Evolutionary conservation across 1,140 invertebrate species (phyloP).

Genomic region (Melitaea cinxia): DNA sequence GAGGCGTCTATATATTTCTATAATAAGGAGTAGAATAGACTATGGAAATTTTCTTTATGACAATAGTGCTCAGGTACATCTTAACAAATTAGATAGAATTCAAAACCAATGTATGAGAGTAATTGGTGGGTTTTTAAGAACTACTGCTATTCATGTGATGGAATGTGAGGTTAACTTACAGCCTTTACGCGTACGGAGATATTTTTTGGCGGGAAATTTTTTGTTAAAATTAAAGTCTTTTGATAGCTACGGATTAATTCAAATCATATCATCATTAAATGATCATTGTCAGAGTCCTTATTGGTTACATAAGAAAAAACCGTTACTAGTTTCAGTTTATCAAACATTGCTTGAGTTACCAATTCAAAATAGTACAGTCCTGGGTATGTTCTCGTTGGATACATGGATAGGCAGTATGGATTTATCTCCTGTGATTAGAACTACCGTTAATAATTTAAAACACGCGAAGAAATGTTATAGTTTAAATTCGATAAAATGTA

Average conservation of each 20-base stretch:
- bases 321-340: not conserved
- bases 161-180: conserved; percentile 35
- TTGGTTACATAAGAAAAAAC: not conserved
- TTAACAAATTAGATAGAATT: conserved; percentile 30
- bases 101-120: conserved; percentile 9
- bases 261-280: not conserved
- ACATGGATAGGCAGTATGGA: not conserved
- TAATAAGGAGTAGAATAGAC: conserved; percentile 36
- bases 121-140: conserved; percentile 27
- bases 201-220: conserved; percentile 31
- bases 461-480: too few species aligned
- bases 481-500: too few species aligned
- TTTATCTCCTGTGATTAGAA: not conserved
- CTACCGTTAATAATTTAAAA: too few species aligned
- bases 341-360: not conserved
- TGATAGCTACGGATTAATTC: not conserved
- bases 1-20: not conserved
- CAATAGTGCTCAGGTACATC: conserved; percentile 28
- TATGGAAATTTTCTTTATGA: conserved; percentile 31
- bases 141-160: conserved; percentile 38
- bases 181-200: conserved; percentile 29
- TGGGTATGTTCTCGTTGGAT: not conserved
- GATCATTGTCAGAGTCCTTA: not conserved
- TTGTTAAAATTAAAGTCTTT: conserved; percentile 26
- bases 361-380: not conserved